Evolutionary conservation across 2,797 vertebrate genomes (phyloP).

Genomic region (Lophius americanus): DNA sequence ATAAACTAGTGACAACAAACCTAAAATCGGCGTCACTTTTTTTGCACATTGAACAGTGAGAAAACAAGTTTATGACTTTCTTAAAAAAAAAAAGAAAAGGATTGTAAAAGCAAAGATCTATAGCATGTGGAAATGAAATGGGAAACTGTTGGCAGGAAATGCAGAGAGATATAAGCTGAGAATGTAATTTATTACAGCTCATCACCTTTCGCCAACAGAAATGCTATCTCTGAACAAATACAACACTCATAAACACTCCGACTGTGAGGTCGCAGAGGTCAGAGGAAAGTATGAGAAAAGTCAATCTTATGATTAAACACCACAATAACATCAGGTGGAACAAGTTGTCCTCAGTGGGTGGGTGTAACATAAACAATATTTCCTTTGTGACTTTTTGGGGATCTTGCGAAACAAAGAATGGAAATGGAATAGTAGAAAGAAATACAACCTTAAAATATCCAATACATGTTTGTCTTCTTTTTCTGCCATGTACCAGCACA

Average conservation of each 20-base stretch:
- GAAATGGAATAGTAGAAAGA: not conserved
- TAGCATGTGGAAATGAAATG: no score
- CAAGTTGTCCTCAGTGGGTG: no score
- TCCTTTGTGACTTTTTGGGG: not conserved
- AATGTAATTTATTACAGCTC: no score
- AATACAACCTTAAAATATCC: not conserved
- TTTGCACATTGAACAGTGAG: no score
- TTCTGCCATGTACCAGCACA: not conserved
- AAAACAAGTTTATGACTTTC: no score
- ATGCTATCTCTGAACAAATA: no score
- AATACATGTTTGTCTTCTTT: not conserved
- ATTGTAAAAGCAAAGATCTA: no score
- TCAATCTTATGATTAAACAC: not conserved
- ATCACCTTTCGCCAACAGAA: no score
- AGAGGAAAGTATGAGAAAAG: not conserved
- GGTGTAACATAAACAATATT: not conserved
- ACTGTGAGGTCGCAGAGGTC: not conserved
- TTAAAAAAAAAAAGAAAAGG: no score
- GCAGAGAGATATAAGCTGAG: no score
- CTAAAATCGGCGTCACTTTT: no score
- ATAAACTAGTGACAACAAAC: not conserved
- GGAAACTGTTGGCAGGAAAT: no score
- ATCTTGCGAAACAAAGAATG: not conserved
- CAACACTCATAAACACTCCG: not conserved
- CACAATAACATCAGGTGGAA: not conserved